Base-by-base conservation (phyloP, 2,888 invertebrate species). In the Thymelicus acteon region DNA sequence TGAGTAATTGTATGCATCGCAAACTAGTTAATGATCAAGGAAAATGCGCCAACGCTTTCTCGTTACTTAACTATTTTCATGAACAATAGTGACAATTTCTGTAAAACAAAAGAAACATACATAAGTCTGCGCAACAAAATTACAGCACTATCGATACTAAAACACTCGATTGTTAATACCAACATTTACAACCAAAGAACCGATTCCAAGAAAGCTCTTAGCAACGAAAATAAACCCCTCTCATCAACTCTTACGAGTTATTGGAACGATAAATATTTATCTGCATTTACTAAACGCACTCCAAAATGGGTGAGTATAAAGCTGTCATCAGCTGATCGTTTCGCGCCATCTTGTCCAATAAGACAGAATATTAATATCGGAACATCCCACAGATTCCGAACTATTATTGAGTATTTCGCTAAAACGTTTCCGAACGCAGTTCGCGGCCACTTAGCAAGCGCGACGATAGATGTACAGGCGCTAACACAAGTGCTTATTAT, bases 201-300 rank as follows among this genome's bases (percentile, higher is more conserved):
- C 58, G 49, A 65, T 70, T 65, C 65, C 73, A 13, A 78, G 76
- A 72, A 78, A 77, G 76, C 80, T 79, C 74, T 82, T 76, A 76
- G 74, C 72, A 79, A 82, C 84, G 74, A 87, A 88, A 89, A 90
- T 90, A 90, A 88, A 86, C 85, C 82, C 83, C 81, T 75, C 80
- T 78, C 76, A 78, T 81, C 70, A 80, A 84, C 83, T 79, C 60
- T 69, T 64, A 76, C 77, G 76, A 79, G 83, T 84, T 87, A 89
- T 85, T 87, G 79, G 77, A 72, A 67, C 79, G 83, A 88, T 92
- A 92, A 92, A 92, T 91, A 89, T 92, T 92, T 92, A 91, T 90
- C 90, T 87, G 84, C 88, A 83, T 92, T 91, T 91, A 92, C 89
- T 83, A 90, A 93, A 93, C 92, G 92, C 87, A 91, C 87, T 89